Percentiles rank a stretch among this genome's conserved stretches.
These are phyloP conservation scores for Xyrichtys novacula DNA, from an alignment of 2,797 vertebrate genomes.

Conservation along the genomic window DNA sequence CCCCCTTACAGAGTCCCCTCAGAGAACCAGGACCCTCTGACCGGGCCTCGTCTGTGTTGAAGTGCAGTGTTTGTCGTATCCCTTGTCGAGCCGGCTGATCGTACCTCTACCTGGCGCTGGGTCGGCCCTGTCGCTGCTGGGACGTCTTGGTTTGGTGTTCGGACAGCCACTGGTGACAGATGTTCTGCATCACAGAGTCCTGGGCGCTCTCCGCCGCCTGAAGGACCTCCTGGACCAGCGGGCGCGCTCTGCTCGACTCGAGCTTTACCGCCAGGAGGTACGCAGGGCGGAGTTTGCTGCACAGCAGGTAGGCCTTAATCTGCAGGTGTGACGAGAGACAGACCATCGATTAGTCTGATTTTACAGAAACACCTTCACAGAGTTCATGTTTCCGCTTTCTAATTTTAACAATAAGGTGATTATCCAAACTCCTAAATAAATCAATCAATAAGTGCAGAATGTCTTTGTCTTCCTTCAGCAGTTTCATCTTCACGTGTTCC, in stretches of 20 bases:
- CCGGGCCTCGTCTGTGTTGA: background rate
- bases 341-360: background rate
- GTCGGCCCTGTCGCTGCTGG: constrained; percentile 71
- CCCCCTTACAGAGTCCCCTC: too few species aligned
- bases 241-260: constrained; percentile 85
- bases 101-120: constrained; percentile 62
- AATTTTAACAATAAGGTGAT: too few species aligned
- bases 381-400: too few species aligned
- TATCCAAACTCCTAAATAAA: too few species aligned
- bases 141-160: constrained; percentile 85
- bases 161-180: constrained; percentile 94
- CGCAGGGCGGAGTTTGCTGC: constrained; percentile 92
- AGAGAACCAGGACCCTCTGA: constrained; percentile 17
- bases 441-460: too few species aligned
- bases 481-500: background rate
- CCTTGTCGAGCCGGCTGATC: background rate
- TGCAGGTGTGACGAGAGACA: constrained; percentile 59
- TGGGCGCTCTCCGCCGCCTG: constrained; percentile 87
- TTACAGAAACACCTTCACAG: too few species aligned
- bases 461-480: background rate
- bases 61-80: background rate
- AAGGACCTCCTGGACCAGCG: constrained; percentile 90
- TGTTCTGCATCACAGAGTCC: constrained; percentile 92
- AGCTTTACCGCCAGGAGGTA: constrained; percentile 95
- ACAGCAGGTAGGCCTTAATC: constrained; percentile 94